Evolutionary conservation across 2,888 invertebrate species (phyloP), one percentile per base, ranked within the genome.

Genomic region (Camptogramma bilineatum): DNA sequence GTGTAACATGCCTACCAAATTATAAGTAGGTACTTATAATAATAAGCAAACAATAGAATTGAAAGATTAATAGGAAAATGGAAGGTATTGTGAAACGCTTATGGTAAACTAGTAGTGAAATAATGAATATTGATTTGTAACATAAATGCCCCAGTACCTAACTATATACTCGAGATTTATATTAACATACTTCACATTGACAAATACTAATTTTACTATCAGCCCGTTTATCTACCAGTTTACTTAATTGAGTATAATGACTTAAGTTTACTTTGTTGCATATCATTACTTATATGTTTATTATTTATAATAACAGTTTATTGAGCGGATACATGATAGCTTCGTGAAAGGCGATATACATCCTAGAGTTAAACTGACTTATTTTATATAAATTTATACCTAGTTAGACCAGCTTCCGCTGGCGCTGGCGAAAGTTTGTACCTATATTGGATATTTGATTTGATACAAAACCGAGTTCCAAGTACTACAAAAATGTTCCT

Each of bases 231-330:
- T 59, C 42, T 17, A 17, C 24, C 18, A 44, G 46, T 46, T 55
- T 46, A 57, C 51, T 46, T 57, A 57, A 63, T 63, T 57, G 48
- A 57, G 57, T 53, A 48, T 54, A 59, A 64, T 55, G 58, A 46
- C 51, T 54, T 54, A 54, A 18, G 28, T 61, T 21, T 52, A 51
- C 17, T 54, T 62, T 62, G 66, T 70, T 70, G 70, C 68, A 34
- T 64, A 64, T 64, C 62, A 39, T 18, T 50, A 17, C 44, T n/a
- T n/a, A n/a, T 17, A 55, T 56, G 34, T 52, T 62, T 65, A 62
- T 39, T 48, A 50, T 39, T 31, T 51, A 59, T 24, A 39, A 46
- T 62, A 34, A 56, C 18, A 34, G 46, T 51, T 46, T 10, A 34
- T 34, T 39, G 34, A 34, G 34, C 24, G 24, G 24, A 24, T 39